phyloP scores from a whole-genome alignment of 2,888 invertebrate genomes.

The Pachydiplax longipennis region DNA sequence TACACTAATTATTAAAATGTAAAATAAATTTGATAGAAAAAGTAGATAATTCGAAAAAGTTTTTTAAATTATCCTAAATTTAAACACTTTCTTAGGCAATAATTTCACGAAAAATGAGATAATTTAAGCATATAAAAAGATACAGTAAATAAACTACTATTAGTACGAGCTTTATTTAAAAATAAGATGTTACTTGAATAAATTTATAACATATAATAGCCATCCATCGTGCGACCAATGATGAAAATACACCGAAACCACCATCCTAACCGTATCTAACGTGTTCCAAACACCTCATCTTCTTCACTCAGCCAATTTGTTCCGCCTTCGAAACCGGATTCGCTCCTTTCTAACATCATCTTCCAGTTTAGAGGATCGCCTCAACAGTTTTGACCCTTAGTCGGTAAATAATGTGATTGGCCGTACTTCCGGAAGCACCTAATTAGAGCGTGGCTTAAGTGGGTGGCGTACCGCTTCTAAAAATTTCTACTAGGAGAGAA shows the following conservation, averaged over 20 bases:
- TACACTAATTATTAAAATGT: not conserved
- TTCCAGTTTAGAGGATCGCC: constrained; percentile 19
- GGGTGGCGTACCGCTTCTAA: not conserved
- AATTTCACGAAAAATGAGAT: no score
- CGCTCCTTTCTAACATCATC: not conserved
- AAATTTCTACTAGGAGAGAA: not conserved
- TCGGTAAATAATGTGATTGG: constrained; percentile 19
- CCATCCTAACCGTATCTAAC: not conserved
- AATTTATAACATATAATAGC: no score
- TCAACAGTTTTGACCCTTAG: constrained; percentile 25
- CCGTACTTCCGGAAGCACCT: constrained; percentile 25
- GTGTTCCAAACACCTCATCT: not conserved
- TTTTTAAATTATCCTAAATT: no score
- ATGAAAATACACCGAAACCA: not conserved
- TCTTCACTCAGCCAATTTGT: not conserved
- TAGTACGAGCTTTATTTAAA: no score
- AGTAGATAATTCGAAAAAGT: no score
- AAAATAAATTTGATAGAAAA: not conserved
- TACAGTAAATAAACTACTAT: no score
- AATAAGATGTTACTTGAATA: no score
- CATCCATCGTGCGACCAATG: no score
- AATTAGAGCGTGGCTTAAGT: constrained; percentile 9
- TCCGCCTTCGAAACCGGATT: not conserved
- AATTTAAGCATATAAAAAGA: no score
- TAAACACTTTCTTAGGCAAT: no score